Evolutionary conservation across 1,140 invertebrate species (phyloP), one percentile per base, ranked within the genome.

Genomic region (Trichonephila clavipes): DNA sequence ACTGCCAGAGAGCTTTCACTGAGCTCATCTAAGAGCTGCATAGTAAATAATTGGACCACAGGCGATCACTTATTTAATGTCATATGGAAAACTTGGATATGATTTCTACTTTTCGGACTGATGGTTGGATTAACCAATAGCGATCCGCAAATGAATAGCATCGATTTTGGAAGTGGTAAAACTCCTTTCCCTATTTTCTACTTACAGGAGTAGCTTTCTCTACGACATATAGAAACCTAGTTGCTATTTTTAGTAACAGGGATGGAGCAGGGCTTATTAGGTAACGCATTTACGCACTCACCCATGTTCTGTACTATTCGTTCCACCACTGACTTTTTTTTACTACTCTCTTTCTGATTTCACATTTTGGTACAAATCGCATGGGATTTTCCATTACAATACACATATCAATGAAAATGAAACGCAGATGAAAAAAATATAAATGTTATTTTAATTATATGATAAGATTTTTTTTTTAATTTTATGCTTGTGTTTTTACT

Each of bases 191-290:
- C 72, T 77, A 77, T 77, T 77, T 77, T 77, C 72, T 77, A 19
- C 72, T 77, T 0, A 77, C 34, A 77, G 28, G 72, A 77, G 28
- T 40, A 40, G 16, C 72, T 77, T 34, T 34, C 6, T 28, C 6
- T 28, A 18, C 28, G 14, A 34, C 72, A 28, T 77, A 77, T 40
- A 77, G 34, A 77, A 77, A 44, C 40, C 34, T 21, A 21, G 34
- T 58, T 66, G 61, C 87, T 89, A 89, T 89, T 89, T 89, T 72
- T 89, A 89, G 87, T 8, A 66, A 89, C 62, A 77, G 7, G 34
- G 61, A 87, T 34, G 64, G 44, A 69, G 64, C 64, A 72, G n/a
- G 34, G 64, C 64, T 89, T 72, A 89, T 72, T 89, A 72, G 62
- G n/a, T 72, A 88, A 89, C 64, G 87, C 64, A 40, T 89, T 89